Percentiles rank a stretch among this genome's conserved stretches.
Conservation (phyloP, 2,797 vertebrate genomes). For the Tadarida brasiliensis region DNA sequence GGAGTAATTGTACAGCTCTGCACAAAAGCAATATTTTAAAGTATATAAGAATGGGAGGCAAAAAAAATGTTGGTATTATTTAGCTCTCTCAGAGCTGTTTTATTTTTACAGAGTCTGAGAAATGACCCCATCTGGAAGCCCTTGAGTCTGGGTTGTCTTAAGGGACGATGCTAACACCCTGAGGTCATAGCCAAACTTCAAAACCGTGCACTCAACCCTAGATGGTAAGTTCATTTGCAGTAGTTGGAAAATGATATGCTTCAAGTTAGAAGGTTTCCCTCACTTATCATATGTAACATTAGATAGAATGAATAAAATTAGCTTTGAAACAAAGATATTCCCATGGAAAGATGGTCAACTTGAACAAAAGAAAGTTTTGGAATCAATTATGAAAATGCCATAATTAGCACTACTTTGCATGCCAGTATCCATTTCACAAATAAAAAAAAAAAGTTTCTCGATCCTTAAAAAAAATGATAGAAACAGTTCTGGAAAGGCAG, state of each 20-base stretch:
- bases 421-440: slow-evolving; percentile 56
- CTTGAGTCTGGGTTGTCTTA: background rate
- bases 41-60: background rate
- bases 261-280: background rate
- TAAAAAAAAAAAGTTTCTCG: background rate
- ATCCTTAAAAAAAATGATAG: slow-evolving; percentile 62
- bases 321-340: slow-evolving; percentile 6
- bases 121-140: background rate
- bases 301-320: slow-evolving; percentile 3
- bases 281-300: background rate
- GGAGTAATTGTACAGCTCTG: background rate
- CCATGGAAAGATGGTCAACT: background rate
- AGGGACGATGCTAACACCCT: background rate
- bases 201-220: background rate
- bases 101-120: background rate
- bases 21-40: slow-evolving; percentile 32
- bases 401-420: background rate
- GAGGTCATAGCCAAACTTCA: background rate
- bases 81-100: slow-evolving; percentile 11
- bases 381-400: slow-evolving; percentile 62
- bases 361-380: slow-evolving; percentile 40
- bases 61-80: background rate
- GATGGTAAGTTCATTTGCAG: background rate
- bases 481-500: slow-evolving; percentile 1
- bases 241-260: background rate